phyloP scores from a whole-genome alignment of 1,140 invertebrate genomes.

The Orchesella cincta region DNA sequence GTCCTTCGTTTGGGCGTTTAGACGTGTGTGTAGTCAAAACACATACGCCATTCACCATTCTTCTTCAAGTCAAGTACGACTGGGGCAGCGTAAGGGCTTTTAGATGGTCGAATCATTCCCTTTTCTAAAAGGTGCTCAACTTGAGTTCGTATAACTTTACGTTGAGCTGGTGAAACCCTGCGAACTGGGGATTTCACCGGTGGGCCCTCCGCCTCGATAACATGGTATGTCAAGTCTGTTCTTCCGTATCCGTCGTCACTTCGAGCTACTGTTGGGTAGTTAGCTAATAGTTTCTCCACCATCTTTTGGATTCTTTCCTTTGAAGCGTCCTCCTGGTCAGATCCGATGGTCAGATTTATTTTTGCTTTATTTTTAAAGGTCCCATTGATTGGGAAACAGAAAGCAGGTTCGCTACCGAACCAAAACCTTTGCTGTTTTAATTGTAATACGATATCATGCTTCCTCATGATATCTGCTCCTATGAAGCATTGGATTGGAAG shows the following conservation, averaged over 20 bases:
- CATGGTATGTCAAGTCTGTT: background rate
- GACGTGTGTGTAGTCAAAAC: background rate
- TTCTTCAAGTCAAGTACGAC: background rate
- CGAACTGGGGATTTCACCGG: background rate
- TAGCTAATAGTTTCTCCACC: background rate
- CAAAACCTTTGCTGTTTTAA: background rate
- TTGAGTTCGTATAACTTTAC: background rate
- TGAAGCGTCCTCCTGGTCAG: background rate
- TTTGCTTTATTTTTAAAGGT: background rate
- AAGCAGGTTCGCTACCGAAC: background rate
- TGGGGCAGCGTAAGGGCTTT: background rate
- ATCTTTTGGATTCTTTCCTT: background rate
- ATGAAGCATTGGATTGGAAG: background rate
- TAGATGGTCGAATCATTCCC: background rate
- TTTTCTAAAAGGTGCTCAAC: background rate
- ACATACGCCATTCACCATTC: background rate
- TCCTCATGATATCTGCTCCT: background rate
- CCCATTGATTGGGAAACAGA: background rate
- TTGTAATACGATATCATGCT: background rate
- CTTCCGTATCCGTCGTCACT: background rate
- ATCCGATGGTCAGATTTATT: background rate
- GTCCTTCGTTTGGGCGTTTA: background rate
- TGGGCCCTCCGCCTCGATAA: background rate
- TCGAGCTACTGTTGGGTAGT: background rate
- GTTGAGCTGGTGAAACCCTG: background rate